phyloP scores from a whole-genome alignment of 2,113 vertebrate species.

The Pedetes capensis region DNA sequence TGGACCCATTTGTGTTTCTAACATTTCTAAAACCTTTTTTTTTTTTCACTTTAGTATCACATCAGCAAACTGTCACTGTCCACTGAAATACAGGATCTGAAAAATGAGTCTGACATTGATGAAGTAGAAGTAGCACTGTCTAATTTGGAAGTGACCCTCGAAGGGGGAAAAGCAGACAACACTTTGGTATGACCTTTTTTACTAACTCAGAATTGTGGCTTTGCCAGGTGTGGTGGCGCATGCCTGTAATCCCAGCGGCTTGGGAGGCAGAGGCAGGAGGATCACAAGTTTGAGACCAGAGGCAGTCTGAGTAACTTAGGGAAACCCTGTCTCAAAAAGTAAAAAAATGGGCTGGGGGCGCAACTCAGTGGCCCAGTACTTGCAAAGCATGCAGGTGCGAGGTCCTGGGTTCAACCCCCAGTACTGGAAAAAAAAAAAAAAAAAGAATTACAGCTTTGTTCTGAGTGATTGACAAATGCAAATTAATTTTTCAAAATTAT shows the following conservation, averaged over 20 bases:
- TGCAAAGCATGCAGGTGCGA: no score
- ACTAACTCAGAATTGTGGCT: background rate
- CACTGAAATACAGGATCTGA: slow-evolving; percentile 84
- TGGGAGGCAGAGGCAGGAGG: no score
- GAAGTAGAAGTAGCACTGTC: slow-evolving; percentile 97
- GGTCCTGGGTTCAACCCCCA: no score
- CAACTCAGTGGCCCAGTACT: no score
- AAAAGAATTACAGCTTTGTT: background rate
- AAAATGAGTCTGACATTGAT: slow-evolving; percentile 90
- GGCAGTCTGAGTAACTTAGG: no score
- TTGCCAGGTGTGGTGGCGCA: no score
- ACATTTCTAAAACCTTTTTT: background rate
- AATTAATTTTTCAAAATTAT: background rate
- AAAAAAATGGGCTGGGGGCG: no score
- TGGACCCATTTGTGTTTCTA: background rate
- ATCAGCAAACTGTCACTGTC: slow-evolving; percentile 93
- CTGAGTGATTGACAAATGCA: background rate
- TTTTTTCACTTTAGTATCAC: slow-evolving; percentile 88
- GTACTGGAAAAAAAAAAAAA: no score
- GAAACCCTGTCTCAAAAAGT: no score
- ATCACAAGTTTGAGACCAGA: no score
- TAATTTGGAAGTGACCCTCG: slow-evolving; percentile 94
- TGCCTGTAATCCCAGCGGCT: no score
- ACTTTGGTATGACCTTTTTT: slow-evolving; percentile 86
- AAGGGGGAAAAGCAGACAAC: slow-evolving; percentile 89